phyloP scores from a whole-genome alignment of 2,113 vertebrate species.

The Ciconia boyciana region DNA sequence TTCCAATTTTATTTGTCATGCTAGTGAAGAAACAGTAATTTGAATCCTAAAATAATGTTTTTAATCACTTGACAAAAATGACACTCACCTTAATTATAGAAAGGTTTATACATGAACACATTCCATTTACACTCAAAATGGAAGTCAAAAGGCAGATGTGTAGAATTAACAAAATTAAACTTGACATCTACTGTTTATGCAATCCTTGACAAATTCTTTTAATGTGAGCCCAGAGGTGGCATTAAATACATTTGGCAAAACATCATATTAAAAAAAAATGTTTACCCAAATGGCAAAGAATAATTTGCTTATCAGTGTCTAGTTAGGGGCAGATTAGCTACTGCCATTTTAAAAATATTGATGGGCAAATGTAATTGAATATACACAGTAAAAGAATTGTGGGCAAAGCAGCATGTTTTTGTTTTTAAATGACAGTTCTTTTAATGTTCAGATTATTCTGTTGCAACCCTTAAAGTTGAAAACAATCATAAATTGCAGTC shows the following conservation, averaged over 20 bases:
- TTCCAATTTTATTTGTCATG: slow-evolving; percentile 48
- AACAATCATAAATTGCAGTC: not conserved
- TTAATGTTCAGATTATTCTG: not conserved
- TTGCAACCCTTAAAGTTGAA: not conserved
- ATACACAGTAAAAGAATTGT: not conserved
- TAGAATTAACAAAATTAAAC: slow-evolving; percentile 44
- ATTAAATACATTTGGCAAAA: not conserved
- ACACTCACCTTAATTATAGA: slow-evolving; percentile 36
- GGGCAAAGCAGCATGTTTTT: not conserved
- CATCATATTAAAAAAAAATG: not conserved
- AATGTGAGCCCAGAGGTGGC: not conserved
- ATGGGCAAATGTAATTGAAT: not conserved
- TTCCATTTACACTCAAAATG: slow-evolving; percentile 21
- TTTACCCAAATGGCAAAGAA: not conserved
- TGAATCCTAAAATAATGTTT: slow-evolving; percentile 44
- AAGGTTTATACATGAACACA: not conserved
- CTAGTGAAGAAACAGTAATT: slow-evolving; percentile 28
- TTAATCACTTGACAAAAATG: slow-evolving; percentile 55
- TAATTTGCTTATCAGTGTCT: not conserved
- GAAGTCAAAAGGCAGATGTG: slow-evolving; percentile 31
- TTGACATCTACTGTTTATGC: not conserved
- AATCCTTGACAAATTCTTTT: not conserved
- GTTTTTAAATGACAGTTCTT: not conserved
- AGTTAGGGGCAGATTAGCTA: not conserved
- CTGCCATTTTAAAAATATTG: not conserved